Base-by-base conservation (phyloP, 2,888 invertebrate genomes). In the Drosophila mulleri region DNA sequence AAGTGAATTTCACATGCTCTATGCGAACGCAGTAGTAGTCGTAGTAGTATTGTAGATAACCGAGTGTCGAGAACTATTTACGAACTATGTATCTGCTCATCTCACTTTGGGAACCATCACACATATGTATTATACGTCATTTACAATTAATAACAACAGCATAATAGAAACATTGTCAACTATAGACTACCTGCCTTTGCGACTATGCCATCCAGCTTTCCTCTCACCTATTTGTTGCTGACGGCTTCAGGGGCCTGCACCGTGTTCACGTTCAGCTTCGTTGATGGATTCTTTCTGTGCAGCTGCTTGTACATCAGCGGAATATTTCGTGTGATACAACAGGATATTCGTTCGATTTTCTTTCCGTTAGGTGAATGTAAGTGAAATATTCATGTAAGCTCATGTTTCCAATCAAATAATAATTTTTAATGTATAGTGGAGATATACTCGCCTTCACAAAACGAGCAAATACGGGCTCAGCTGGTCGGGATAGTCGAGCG, bases 271-370 rank as follows among this genome's bases (percentile, higher is more conserved):
- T 92, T 92, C 61, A 88, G 90, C 62, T 91, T 85, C 57, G 90
- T 89, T 39, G 93, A 92, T 75, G 92, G 92, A 18, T 87, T 90
- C 59, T 92, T 92, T 62, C 73, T 92, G 23, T 92, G 91, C 50
- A 80, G 89, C 56, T 92, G 92, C 74, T 62, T 91, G 67, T 92
- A 92, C 69, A 82, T 91, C 59, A 81, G 90, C 45, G 87, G 88
- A 1, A 70, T 91, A 20, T 91, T 92, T 72, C 83, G 90, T 44
- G 81, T 91, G 70, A 68, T 92, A 56, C 90, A 92, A 66, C 80
- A 83, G 66, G 92, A 92, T 65, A 82, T 92, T 39, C 88, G 90
- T 18, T 57, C 44, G 41, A 67, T 78, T 59, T 92, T 91, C 67
- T 77, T 50, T 32, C 80, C 83, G 57, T 61, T 89, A 60, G 72